These are phyloP conservation scores for Hippocampus zosterae DNA, from an alignment of 2,113 vertebrate genomes.

Conservation along the genomic window DNA sequence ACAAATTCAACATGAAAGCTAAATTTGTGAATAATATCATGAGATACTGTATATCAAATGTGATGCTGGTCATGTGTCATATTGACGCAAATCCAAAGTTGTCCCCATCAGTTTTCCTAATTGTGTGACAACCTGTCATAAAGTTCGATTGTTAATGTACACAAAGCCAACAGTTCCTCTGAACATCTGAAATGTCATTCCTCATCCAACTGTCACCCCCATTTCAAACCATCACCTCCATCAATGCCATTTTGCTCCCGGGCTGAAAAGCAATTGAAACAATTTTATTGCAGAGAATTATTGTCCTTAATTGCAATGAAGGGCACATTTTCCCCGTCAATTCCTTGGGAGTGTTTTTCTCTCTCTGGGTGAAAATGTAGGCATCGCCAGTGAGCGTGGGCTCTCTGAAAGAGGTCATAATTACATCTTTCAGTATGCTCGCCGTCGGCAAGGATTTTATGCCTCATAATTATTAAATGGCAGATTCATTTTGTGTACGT, in stretches of 20 bases:
- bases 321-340: slow-evolving; percentile 65
- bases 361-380: slow-evolving; percentile 66
- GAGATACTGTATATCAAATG: not conserved
- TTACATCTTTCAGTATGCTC: slow-evolving; percentile 75
- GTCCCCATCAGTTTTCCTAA: slow-evolving; percentile 30
- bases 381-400: slow-evolving; percentile 64
- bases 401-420: slow-evolving; percentile 73
- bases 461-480: slow-evolving; percentile 76
- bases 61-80: slow-evolving; percentile 5
- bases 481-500: slow-evolving; percentile 56
- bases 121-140: slow-evolving; percentile 28
- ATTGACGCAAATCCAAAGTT: slow-evolving; percentile 22
- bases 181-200: slow-evolving; percentile 53
- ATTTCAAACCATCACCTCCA: slow-evolving; percentile 66
- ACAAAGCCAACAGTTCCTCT: slow-evolving; percentile 14
- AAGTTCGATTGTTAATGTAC: slow-evolving; percentile 35
- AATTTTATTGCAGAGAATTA: slow-evolving; percentile 73
- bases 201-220: slow-evolving; percentile 55
- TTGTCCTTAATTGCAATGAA: slow-evolving; percentile 75
- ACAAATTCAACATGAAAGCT: slow-evolving; percentile 5
- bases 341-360: slow-evolving; percentile 65
- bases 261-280: slow-evolving; percentile 74
- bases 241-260: slow-evolving; percentile 66
- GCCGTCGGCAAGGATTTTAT: slow-evolving; percentile 76
- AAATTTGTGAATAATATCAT: slow-evolving; percentile 18